Conservation (phyloP, 2,888 invertebrate genomes). For the Atrina japonica region DNA sequence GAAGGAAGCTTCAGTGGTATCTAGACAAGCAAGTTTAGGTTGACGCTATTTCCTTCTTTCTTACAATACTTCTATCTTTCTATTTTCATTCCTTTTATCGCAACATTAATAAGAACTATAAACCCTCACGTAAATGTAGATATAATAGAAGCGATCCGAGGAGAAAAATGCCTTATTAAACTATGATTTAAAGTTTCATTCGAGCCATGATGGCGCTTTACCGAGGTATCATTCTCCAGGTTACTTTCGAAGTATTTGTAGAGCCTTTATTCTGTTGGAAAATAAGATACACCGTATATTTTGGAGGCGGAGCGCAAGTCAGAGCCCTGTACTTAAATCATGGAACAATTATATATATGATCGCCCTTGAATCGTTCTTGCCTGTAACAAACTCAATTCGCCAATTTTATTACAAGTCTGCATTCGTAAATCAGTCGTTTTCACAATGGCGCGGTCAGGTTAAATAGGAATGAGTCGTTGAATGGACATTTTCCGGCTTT, state of each 20-base stretch:
- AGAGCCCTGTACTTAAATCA: conserved; percentile 23
- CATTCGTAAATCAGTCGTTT: conserved; percentile 1
- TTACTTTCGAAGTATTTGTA: conserved; percentile 1
- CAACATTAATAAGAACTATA: no score
- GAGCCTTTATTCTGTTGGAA: neutral
- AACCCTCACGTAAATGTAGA: no score
- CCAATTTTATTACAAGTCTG: neutral
- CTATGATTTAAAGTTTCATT: no score
- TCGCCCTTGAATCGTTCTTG: neutral
- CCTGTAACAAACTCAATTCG: conserved; percentile 8
- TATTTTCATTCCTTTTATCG: no score
- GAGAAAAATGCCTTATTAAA: no score
- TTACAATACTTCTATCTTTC: no score
- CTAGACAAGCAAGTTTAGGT: conserved; percentile 1
- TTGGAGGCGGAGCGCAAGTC: conserved; percentile 17
- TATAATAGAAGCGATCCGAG: no score
- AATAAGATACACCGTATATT: conserved; percentile 1
- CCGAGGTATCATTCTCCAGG: conserved; percentile 8
- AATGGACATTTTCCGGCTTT: no score
- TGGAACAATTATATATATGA: conserved; percentile 11
- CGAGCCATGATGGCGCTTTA: no score
- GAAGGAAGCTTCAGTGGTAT: no score
- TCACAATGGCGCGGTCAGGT: neutral
- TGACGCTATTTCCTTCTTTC: conserved; percentile 17
- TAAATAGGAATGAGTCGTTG: neutral